Evolutionary conservation across 2,113 vertebrate species (phyloP), one percentile per base, ranked within the genome.

Genomic region (Zootoca vivipara): DNA sequence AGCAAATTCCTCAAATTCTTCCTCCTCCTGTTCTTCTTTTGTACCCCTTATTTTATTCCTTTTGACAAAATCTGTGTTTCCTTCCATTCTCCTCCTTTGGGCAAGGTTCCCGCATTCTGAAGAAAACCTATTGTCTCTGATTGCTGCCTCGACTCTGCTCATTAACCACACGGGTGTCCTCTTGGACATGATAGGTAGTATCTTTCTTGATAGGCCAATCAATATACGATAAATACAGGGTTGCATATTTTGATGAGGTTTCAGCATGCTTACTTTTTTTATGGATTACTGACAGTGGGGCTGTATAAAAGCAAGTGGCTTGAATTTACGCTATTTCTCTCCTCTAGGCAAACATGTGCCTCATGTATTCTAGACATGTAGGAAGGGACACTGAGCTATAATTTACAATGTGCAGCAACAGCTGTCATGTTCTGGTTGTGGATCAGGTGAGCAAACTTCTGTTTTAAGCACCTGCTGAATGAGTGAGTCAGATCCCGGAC

Each of bases 361-460:
- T 87, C 46, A 82, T 42, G 72, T 74, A 74, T 82, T 65, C 38
- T 24, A 73, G 33, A 33, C 52, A 82, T 82, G 56, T 42, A 56
- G 13, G 26, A 30, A 75, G 62, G 38, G 46, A 67, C 13, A 52
- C 82, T 33, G 56, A 74, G 52, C 69, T 87, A 74, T 82, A 74
- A 87, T 87, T 73, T 74, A 18, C n/a, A 33, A 12, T 82, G 72
- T 82, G 28, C 38, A 74, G 56, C 56, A 82, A 65, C 85, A 82
- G 86, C 78, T 82, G 80, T 74, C 35, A 74, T 46, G 56, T 74
- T 75, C 52, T 74, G 28, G 35, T 74, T n/a, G 38, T n/a, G 40
- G 75, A 3, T 64, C 30, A 85, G 3, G 42, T 78, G n/a, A 20
- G 46, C 82, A 75, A 75, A 84, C 16, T 33, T 85, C 10, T 22